Percentiles rank a stretch among this genome's conserved stretches.
Evolutionary conservation across 2,797 vertebrate genomes (phyloP).

Genomic region (Pipistrellus kuhlii): DNA sequence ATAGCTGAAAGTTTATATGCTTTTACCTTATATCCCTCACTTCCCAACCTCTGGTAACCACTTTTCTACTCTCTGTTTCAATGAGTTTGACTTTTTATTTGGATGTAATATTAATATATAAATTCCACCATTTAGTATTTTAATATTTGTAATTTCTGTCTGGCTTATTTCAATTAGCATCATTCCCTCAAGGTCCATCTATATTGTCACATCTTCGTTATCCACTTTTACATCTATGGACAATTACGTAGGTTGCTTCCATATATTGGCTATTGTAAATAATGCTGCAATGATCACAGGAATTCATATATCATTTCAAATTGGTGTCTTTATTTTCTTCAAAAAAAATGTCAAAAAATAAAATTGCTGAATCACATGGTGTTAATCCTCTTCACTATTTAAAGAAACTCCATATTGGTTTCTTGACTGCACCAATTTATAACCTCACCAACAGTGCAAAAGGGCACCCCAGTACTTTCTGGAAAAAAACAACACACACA

Average conservation of each 20-base stretch:
- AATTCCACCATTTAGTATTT: neutral
- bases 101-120: neutral
- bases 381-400: neutral
- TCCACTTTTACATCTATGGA: neutral
- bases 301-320: too few relatives aligned
- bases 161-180: neutral
- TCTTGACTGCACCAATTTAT: neutral
- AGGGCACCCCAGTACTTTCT: neutral
- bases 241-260: neutral
- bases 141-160: neutral
- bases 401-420: too few relatives aligned
- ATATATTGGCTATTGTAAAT: neutral
- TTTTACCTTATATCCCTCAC: too few relatives aligned
- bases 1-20: too few relatives aligned
- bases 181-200: neutral
- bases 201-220: too few relatives aligned
- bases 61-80: too few relatives aligned
- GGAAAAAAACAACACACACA: neutral
- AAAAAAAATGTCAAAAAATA: neutral
- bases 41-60: too few relatives aligned
- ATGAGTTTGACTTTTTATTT: neutral
- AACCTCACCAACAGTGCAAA: neutral
- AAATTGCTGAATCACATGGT: neutral
- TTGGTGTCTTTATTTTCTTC: neutral
- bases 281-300: neutral